Base-by-base conservation (phyloP, 2,888 invertebrate species). In the Pachydiplax longipennis region DNA sequence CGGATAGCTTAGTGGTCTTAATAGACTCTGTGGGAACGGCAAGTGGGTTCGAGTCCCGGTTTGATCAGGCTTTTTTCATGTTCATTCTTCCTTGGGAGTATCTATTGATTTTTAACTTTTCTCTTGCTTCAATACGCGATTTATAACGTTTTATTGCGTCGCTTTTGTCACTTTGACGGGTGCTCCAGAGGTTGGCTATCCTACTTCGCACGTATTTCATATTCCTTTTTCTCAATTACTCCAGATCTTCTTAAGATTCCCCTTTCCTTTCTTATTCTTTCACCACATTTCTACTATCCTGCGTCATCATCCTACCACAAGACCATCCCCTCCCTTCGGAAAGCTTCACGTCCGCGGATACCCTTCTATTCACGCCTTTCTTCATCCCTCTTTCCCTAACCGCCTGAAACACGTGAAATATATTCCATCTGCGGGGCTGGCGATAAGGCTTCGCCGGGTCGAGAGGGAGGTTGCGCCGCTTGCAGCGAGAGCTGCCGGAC, bases 371-470 rank as follows among this genome's bases (percentile, higher is more conserved):
- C 83, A 58, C 53, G 83, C 53, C 53, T 35, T 58, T 35, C 31
- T 58, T 53, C 31, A 44, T 53, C 53, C 82, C 25, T 22, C 48
- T n/a, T 48, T 48, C 82, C 53, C 48, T n/a, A 48, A 82, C 48
- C 58, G 53, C 83, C 44, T 83, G 83, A 94, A 94, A 94, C 94
- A 95, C 95, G 95, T 96, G 95, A 96, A 96, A 96, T 96, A 95
- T 96, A 96, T 96, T 96, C 95, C 96, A 96, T 96, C 95, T 96
- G 96, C 95, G 95, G 91, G 92, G 91, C 91, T 91, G 91, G 92
- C 91, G 92, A 91, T 91, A 92, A 92, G 92, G 91, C 92, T 92
- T 92, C 92, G 92, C 92, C 92, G 92, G 92, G 92, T 92, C 91
- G 92, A 92, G 92, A 91, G 92, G 91, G 92, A 92, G 92, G 91